Evolutionary conservation across 2,888 invertebrate species (phyloP).

Genomic region (Coenonympha arcania): DNA sequence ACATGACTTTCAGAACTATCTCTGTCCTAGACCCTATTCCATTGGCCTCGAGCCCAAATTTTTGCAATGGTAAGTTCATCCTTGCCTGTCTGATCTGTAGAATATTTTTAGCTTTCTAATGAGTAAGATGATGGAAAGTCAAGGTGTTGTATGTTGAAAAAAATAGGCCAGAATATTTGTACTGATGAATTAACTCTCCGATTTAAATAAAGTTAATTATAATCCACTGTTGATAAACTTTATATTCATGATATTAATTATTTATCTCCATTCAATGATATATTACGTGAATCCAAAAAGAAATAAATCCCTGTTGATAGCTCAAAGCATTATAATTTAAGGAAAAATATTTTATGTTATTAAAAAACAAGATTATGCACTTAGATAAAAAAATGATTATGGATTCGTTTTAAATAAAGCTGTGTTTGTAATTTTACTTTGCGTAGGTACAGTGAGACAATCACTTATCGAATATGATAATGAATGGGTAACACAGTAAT

Average conservation of each 20-base stretch:
- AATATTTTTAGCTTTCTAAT: not conserved
- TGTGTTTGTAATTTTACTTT: slow-evolving; percentile 2
- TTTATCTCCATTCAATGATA: too few relatives aligned
- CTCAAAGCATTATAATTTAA: not conserved
- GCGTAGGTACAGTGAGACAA: not conserved
- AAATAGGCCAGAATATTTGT: too few relatives aligned
- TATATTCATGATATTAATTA: too few relatives aligned
- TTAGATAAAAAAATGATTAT: too few relatives aligned
- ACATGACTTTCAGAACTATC: not conserved
- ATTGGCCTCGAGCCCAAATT: slow-evolving; percentile 15
- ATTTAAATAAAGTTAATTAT: too few relatives aligned
- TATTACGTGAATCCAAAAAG: not conserved
- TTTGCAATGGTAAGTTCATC: not conserved
- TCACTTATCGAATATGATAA: slow-evolving; percentile 3
- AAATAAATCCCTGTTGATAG: not conserved
- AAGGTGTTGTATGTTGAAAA: not conserved
- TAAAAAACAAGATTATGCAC: too few relatives aligned
- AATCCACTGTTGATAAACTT: too few relatives aligned
- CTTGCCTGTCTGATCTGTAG: not conserved
- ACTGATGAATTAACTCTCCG: too few relatives aligned
- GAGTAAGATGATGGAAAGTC: not conserved
- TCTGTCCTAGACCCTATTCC: slow-evolving; percentile 15
- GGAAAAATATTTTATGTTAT: not conserved
- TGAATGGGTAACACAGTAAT: slow-evolving; percentile 2
- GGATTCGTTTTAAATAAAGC: not conserved